Evolutionary conservation across 2,888 invertebrate genomes (phyloP), one percentile per base, ranked within the genome.

Genomic region (Hedychridium roseum): DNA sequence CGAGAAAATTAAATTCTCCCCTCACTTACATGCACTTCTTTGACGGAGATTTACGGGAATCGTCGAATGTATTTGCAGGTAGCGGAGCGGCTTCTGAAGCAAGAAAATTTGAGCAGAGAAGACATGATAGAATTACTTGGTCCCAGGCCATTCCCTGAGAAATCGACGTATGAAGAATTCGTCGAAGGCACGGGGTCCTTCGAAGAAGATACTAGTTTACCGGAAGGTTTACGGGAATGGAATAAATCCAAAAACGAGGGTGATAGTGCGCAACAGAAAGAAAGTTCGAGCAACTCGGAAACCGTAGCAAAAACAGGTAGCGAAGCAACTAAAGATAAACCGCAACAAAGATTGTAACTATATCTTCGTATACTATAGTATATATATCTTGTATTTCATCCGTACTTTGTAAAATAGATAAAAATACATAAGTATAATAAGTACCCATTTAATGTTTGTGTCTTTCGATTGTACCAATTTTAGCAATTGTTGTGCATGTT

Each of bases 151-250:
- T 99, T 99, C 86, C 91, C 91, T 7, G 99, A 99, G 80, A 98
- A 98, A 82, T 96, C 97, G 9, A 98, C 98, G 6, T 99, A 99
- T 72, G 99, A 99, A 80, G 94, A 99, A 75, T 99, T 99, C 80
- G 99, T 99, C 0, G 97, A 96, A 80, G 97, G 96, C 1, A 97
- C 96, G 0, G 98, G 98, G 1, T 97, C 97, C 1, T 88, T 98
- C 68, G 99, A 99, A 58, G 99, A 99, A 80, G 94, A 99, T 70
- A 97, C 97, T 0, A 81, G 88, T 0, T 83, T 99, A 64, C 99
- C 99, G 0, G 93, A 95, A 80, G 98, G 98, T 43, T 84, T 99
- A 17, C 90, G 94, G 76, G 90, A 91, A 70, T 99, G 98, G 98
- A 98, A 99, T 74, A 89, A 89, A 72, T 86, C 88, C 45, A 78